Evolutionary conservation across 2,113 vertebrate genomes (phyloP), one percentile per base, ranked within the genome.

Genomic region (Rallus limicola): DNA sequence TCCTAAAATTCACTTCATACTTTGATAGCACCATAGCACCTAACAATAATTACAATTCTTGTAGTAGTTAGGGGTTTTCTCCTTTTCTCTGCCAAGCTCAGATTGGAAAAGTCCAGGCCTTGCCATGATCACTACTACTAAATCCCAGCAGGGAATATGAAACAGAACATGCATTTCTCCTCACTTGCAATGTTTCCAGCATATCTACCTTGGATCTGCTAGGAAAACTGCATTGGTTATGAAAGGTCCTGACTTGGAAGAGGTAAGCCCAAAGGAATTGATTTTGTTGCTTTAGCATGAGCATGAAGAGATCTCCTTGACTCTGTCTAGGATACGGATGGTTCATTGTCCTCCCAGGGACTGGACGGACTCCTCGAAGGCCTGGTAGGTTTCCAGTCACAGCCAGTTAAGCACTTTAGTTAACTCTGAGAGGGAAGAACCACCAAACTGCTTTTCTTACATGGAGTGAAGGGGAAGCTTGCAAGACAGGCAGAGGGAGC

Each of bases 21-120:
- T 52, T 34, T 9, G 31, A 42, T 8, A 83, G 67, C 69, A 46
- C 36, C 59, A 67, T 19, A 48, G 79, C n/a, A 23, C 15, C 33
- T 48, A 36, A 63, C 17, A 70, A 58, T 69, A 82, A 79, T 90
- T 72, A 31, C 16, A 85, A 82, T 40, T 87, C 63, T 69, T 80
- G 31, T 2, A 8, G 23, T 33, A 82, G 24, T 77, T 82, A 59
- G 53, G 69, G 9, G 11, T 42, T 76, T 69, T 84, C 38, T 91
- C 28, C 31, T 92, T 93, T 88, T 63, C 40, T 42, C 63, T 94
- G 76, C 76, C 71, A 83, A 74, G 25, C 16, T 88, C 50, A 94
- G 59, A 15, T 0, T 69, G 70, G 36, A 91, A 80, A 90, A 63
- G 59, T 72, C 67, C 74, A 69, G 53, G 34, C 33, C 78, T 89